Evolutionary conservation across 2,113 vertebrate species (phyloP), one percentile per base, ranked within the genome.

Genomic region (Gnathonemus longibarbis): DNA sequence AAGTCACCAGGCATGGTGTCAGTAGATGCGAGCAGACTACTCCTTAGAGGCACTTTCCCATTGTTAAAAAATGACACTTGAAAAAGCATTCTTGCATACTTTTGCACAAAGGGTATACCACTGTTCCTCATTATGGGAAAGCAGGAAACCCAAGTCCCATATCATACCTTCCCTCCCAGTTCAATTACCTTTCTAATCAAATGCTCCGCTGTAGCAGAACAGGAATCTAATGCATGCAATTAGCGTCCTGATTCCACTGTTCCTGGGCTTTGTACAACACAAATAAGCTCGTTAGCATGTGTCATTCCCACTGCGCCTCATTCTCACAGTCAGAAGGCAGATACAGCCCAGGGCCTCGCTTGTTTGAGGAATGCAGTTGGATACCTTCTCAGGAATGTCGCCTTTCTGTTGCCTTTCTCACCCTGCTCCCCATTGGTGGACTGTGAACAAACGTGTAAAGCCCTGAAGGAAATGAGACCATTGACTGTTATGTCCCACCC

Each of bases 101-200:
- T 93, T 91, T 90, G 74, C 87, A 17, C 77, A 91, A 84, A 92
- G 90, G 53, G 50, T 74, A 50, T 88, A 39, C 21, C 35, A 56
- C 62, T 89, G 48, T 46, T 89, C 92, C 88, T 87, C 52, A 92
- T 93, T 91, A 91, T 42, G 5, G 80, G 90, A 88, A 42, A 87
- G 91, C 45, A 91, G 88, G 91, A 90, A 77, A n/a, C 15, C 46
- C 31, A 89, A 88, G 39, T 96, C 94, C 93, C 95, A 50, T n/a
- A 92, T 92, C 91, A 90, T 92, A 94, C 93, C 91, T 90, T 53
- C 31, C 46, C 92, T 89, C 90, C 90, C 48, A 88, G 66, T 94
- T 93, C 92, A 95, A 95, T 96, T 94, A 95, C 92, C 89, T 93
- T 94, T 94, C 90, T 91, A 93, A 95, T 95, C 94, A 94, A 88